Evolutionary conservation across 2,797 vertebrate genomes (phyloP).

Genomic region (Crenuchus spilurus): DNA sequence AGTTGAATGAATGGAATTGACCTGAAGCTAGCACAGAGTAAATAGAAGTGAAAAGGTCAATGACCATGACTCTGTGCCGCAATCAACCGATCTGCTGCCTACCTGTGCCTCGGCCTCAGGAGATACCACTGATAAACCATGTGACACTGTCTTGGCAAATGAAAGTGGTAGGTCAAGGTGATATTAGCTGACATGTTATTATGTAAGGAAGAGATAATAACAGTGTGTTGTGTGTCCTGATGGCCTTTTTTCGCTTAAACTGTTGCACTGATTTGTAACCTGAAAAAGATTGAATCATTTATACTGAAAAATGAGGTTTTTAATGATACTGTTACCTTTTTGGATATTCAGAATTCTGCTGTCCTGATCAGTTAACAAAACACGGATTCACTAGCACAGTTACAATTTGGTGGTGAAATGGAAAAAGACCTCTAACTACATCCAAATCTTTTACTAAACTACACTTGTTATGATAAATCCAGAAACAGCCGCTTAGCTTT

Average conservation of each 20-base stretch:
- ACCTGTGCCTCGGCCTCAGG: constrained; percentile 36
- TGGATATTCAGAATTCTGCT: too few species aligned
- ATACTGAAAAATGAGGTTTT: too few species aligned
- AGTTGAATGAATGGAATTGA: too few species aligned
- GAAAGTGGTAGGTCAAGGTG: constrained; percentile 72
- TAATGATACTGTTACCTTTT: too few species aligned
- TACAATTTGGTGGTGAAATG: too few species aligned
- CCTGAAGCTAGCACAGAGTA: constrained; percentile 19
- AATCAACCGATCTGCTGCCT: constrained; percentile 23
- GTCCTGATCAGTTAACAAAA: too few species aligned
- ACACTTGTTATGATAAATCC: too few species aligned
- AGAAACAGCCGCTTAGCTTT: too few species aligned
- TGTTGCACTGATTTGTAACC: not conserved
- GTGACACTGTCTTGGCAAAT: constrained; percentile 68
- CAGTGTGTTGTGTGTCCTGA: not conserved
- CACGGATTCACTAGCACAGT: too few species aligned
- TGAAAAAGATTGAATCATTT: too few species aligned
- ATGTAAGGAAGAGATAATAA: constrained; percentile 62
- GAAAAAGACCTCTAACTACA: too few species aligned
- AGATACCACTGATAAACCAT: constrained; percentile 54
- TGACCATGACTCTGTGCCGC: constrained; percentile 26
- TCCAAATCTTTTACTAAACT: too few species aligned
- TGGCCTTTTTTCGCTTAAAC: not conserved
- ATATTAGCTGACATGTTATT: constrained; percentile 62
- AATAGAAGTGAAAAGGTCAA: constrained; percentile 38